Evolutionary conservation across 2,797 vertebrate species (phyloP).

Genomic region (Microtus obscurus): DNA sequence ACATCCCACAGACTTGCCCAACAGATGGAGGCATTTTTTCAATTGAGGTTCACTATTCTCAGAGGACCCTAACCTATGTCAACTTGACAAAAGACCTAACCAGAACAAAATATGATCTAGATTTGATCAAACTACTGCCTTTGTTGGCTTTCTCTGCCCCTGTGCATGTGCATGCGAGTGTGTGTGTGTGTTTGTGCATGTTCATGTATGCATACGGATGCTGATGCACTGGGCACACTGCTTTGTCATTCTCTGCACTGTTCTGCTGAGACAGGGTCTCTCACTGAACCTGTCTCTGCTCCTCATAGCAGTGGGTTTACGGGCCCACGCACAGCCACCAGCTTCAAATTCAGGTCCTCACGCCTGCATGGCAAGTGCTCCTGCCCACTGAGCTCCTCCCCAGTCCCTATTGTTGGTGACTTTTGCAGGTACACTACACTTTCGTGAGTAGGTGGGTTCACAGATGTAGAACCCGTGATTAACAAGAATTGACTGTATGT

Average conservation of each 20-base stretch:
- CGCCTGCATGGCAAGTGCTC: neutral
- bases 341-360: neutral
- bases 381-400: neutral
- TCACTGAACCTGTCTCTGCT: neutral
- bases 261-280: neutral
- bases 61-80: neutral
- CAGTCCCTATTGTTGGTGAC: neutral
- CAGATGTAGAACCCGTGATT: neutral
- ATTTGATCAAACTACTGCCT: constrained; percentile 4
- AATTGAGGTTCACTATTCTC: neutral
- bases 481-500: neutral
- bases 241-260: neutral
- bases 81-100: neutral
- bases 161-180: neutral
- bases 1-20: neutral
- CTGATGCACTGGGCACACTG: too few relatives aligned
- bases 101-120: neutral
- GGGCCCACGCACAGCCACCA: neutral
- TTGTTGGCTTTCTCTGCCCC: neutral
- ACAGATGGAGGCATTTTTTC: neutral
- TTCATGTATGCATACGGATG: too few relatives aligned
- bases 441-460: neutral
- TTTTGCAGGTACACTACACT: neutral
- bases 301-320: neutral
- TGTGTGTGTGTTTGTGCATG: neutral